Evolutionary conservation across 2,113 vertebrate genomes (phyloP), one percentile per base, ranked within the genome.

Genomic region (Procapra przewalskii): DNA sequence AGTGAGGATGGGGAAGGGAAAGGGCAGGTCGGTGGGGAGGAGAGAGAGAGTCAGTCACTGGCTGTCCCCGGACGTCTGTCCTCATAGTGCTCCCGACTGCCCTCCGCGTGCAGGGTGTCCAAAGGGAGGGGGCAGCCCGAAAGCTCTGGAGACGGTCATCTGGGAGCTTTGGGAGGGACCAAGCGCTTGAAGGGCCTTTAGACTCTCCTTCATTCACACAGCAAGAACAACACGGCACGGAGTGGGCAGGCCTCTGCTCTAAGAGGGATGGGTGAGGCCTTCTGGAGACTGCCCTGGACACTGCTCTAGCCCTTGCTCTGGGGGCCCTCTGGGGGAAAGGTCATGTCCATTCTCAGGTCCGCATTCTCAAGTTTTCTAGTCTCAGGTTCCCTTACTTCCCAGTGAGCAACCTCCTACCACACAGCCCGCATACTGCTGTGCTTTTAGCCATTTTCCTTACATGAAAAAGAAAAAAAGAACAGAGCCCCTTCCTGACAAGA

Each of bases 1-100:
- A 96, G 96, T 93, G 98, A 92, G 81, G 94, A 81, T 92, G 19
- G 88, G 64, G 77, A 60, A 84, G 88, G 85, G 94, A 85, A 54
- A 93, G 88, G 64, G 55, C n/a, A 27, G 85, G 45, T 17, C 19
- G 91, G 71, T 60, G 29, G 80, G 95, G 60, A 88, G 54, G 77
- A 96, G 71, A 98, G 60, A 93, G 27, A 97, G 50, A 97, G 45
- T 94, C n/a, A 77, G 83, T 97, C 95, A 97, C 19, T n/a, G 57
- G 95, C 60, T 83, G 83, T 36, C 31, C 52, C 55, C 29, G 40
- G n/a, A 75, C 19, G 25, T 25, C 21, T 12, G 31, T 36, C 52
- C 79, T 50, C 11, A 27, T 1, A 36, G 45, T 2, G 12, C 67
- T 59, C 29, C 0, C 0, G 15, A 77, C 50, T 85, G 57, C 79